Evolutionary conservation across 2,113 vertebrate species (phyloP), one percentile per base, ranked within the genome.

Genomic region (Dicrurus megarhynchus): DNA sequence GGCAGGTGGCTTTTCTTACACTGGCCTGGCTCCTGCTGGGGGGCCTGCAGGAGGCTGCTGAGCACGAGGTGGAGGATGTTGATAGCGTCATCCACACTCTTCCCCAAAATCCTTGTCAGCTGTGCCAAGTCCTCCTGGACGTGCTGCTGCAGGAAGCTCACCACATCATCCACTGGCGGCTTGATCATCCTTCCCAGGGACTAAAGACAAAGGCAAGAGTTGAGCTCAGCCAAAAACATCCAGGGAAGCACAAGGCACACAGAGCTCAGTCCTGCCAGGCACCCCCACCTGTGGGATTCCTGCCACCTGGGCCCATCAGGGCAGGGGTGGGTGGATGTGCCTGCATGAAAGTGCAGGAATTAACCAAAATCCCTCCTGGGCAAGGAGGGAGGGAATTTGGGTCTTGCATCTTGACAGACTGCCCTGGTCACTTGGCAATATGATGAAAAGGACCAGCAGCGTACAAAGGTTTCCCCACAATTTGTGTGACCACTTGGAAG

Each of bases 81-180:
- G 80, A 94, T 46, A 1, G 98, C 97, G 81, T 99, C 99, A 19
- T 99, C 99, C 1, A 97, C 95, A 9, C 98, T 99, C 87, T 97
- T 99, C 32, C 99, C 99, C 95, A 99, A 97, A 35, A 75, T 98
- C 86, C 35, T 98, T 35, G 78, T 98, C 32, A 99, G 92, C 95
- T 98, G 98, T 56, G 97, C 93, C 89, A 99, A 11, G 94, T 99
- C 98, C 80, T 98, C 98, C 90, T 18, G 73, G 85, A 99, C 42
- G 37, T 99, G 99, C 53, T 79, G 94, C 82, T 96, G 76, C 49
- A 99, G 97, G 93, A 99, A 99, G 4, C 4, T 27, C 57, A 42
- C 80, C 1, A 97, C 84, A 4, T 99, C 46, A 1, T 0, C 0
- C 46, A 99, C 98, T 0, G 7, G 24, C 4, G 99, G 99, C 74